Evolutionary conservation across 2,113 vertebrate species (phyloP).

Genomic region (Myxocyprinus asiaticus): DNA sequence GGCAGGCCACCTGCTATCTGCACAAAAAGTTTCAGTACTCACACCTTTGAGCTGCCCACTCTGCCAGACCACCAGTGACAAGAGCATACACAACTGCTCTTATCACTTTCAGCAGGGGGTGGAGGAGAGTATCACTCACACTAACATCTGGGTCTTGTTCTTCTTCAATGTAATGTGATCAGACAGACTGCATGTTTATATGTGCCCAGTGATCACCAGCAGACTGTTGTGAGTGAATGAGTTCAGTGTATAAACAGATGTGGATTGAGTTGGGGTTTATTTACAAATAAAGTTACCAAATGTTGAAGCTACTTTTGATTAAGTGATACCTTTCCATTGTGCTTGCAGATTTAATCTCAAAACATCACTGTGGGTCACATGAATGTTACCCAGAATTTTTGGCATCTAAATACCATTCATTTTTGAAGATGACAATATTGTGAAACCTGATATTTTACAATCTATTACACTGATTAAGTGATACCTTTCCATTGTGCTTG

Average conservation of each 20-base stretch:
- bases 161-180: slow-evolving; percentile 8
- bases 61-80: slow-evolving; percentile 27
- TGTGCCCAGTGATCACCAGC: not conserved
- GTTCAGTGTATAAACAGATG: not conserved
- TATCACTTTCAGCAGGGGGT: slow-evolving; percentile 27
- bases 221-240: not conserved
- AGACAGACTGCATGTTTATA: slow-evolving; percentile 7
- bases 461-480: not conserved
- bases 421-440: not conserved
- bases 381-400: not conserved
- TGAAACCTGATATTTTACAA: not conserved
- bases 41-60: slow-evolving; percentile 27
- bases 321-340: not conserved
- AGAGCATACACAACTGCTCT: slow-evolving; percentile 28
- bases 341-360: not conserved
- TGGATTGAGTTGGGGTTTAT: not conserved
- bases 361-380: not conserved
- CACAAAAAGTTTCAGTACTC: slow-evolving; percentile 16
- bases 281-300: not conserved
- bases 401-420: not conserved
- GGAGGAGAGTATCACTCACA: slow-evolving; percentile 22
- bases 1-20: slow-evolving; percentile 44
- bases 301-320: not conserved
- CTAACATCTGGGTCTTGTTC: not conserved
- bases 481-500: too few species aligned